A percentile compares a stretch with the other conserved stretches of the same genome.
Conservation (phyloP, 2,888 invertebrate genomes). For the Drosophila kambysellisi region DNA sequence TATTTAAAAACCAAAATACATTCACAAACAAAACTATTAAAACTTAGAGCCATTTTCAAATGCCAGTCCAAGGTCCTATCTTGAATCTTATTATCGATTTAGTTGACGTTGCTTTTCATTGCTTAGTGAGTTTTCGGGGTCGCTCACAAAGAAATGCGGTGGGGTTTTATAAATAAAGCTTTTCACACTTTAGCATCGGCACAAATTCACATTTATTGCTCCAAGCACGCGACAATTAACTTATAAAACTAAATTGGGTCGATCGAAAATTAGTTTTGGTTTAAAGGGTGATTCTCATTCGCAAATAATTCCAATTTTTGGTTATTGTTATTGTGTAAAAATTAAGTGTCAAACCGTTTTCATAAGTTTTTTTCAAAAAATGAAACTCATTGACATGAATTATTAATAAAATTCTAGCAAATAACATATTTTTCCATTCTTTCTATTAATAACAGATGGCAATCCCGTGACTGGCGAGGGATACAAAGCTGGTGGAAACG, state of each 20-base stretch:
- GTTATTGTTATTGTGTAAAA: no score
- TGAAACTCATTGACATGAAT: no score
- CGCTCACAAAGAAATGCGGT: neutral
- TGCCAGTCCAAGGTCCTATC: no score
- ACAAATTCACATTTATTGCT: conserved; percentile 3
- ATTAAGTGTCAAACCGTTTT: no score
- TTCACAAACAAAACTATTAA: neutral
- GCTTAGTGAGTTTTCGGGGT: neutral
- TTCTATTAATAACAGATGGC: conserved; percentile 83
- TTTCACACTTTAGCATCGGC: neutral
- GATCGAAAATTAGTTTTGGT: neutral
- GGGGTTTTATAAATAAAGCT: neutral
- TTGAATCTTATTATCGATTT: neutral
- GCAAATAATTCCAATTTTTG: neutral
- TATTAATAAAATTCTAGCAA: neutral
- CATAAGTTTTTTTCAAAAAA: no score
- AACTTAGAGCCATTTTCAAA: neutral
- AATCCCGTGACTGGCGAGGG: conserved; percentile 87
- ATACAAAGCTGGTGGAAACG: conserved; percentile 84
- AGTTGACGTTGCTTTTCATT: neutral
- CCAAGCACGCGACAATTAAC: conserved; percentile 10
- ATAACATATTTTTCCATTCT: neutral
- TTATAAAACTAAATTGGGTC: neutral
- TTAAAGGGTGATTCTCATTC: neutral
- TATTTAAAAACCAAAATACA: no score